Percentiles rank a stretch among this genome's conserved stretches.
phyloP scores from a whole-genome alignment of 2,888 invertebrate species.

The Drosophila niveifrons region DNA sequence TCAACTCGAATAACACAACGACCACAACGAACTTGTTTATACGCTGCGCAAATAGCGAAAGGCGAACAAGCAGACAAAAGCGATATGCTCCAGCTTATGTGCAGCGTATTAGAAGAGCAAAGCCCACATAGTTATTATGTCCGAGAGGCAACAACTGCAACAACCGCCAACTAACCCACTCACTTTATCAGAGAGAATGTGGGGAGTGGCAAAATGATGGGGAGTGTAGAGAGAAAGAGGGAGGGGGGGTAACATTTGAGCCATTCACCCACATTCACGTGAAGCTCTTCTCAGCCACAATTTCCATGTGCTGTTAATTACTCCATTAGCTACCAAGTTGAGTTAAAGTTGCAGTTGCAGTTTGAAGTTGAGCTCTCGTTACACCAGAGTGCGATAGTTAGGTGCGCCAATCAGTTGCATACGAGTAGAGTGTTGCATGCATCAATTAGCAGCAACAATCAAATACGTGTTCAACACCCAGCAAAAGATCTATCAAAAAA shows the following conservation, averaged over 20 bases:
- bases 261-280: constrained; percentile 70
- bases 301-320: constrained; percentile 66
- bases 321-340: constrained; percentile 60
- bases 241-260: constrained; percentile 13
- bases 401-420: constrained; percentile 27
- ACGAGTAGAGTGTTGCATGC: constrained; percentile 51
- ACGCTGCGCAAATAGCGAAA: constrained; percentile 12
- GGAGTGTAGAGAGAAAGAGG: not conserved
- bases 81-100: not conserved
- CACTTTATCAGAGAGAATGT: constrained; percentile 19
- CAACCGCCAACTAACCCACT: constrained; percentile 38
- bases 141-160: constrained; percentile 20
- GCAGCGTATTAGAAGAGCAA: not conserved
- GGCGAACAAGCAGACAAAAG: not conserved
- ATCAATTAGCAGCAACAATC: constrained; percentile 56
- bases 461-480: constrained; percentile 43
- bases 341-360: not conserved
- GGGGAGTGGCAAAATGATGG: not conserved
- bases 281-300: constrained; percentile 29
- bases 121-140: constrained; percentile 21
- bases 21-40: constrained; percentile 14
- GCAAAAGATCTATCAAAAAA: not conserved
- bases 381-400: constrained; percentile 22
- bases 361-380: constrained; percentile 32
- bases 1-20: not conserved